phyloP scores from a whole-genome alignment of 2,113 vertebrate species.

The Apteryx owenii region DNA sequence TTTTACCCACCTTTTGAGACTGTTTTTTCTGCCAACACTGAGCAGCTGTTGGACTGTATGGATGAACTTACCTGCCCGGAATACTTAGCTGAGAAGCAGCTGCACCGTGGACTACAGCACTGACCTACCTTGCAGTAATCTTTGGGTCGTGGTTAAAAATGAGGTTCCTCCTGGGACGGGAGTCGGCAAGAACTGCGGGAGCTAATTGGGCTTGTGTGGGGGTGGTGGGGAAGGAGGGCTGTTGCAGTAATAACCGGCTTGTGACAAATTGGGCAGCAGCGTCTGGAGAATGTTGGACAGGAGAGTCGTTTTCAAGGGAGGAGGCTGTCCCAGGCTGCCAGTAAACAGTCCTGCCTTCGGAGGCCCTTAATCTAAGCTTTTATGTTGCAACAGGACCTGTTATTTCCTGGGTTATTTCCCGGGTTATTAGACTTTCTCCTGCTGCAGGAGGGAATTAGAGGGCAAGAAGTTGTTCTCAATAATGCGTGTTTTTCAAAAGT shows the following conservation, averaged over 20 bases:
- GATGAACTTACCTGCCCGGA: neutral
- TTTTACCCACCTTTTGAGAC: neutral
- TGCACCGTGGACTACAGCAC: neutral
- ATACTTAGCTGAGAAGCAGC: neutral
- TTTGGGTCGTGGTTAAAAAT: neutral
- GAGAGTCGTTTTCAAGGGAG: neutral
- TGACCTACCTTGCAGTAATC: neutral
- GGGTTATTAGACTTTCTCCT: neutral
- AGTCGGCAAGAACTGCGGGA: neutral
- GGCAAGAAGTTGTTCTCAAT: neutral
- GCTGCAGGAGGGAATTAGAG: neutral
- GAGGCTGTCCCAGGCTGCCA: neutral
- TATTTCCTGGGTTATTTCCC: neutral
- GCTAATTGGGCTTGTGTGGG: neutral
- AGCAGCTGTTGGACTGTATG: neutral
- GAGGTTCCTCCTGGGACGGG: neutral
- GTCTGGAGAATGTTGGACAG: fast-evolving
- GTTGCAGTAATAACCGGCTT: neutral
- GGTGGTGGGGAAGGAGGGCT: neutral
- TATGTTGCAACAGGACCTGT: neutral
- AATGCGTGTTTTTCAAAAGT: neutral
- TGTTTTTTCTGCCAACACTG: neutral
- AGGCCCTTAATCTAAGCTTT: neutral
- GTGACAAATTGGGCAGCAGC: neutral
- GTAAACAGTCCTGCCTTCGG: neutral